A percentile compares a stretch with the other conserved stretches of the same genome.
Evolutionary conservation across 2,888 invertebrate genomes (phyloP).

Genomic region (Acleris laterana): DNA sequence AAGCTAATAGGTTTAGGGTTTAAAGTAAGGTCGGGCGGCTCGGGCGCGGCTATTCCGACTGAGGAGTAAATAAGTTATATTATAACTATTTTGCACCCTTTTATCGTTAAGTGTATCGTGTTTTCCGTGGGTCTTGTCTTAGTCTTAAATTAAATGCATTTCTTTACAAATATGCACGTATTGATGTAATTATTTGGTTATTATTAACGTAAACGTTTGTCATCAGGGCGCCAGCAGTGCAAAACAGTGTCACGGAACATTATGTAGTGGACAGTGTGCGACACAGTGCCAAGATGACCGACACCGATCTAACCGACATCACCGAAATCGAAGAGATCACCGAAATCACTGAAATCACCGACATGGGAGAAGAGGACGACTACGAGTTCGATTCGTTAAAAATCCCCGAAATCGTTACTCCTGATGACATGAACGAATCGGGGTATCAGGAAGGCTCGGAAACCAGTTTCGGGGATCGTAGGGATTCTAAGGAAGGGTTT

Average conservation of each 20-base stretch:
- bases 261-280: conserved; percentile 68
- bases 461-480: conserved; percentile 72
- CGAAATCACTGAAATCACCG: conserved; percentile 69
- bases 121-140: no score
- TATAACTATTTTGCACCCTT: no score
- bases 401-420: conserved; percentile 76
- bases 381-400: conserved; percentile 72
- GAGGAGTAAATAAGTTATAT: no score
- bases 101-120: no score
- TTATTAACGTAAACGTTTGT: conserved; percentile 50
- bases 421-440: conserved; percentile 78
- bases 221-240: conserved; percentile 68
- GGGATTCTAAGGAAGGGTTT: conserved; percentile 77
- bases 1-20: no score
- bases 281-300: conserved; percentile 29
- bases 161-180: no score
- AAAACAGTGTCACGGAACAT: conserved; percentile 60
- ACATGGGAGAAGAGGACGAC: conserved; percentile 70
- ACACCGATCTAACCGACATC: conserved; percentile 26
- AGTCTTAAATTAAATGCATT: no score
- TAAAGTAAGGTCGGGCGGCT: no score
- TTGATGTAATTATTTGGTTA: conserved; percentile 26
- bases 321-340: conserved; percentile 53
- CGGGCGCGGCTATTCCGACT: no score
- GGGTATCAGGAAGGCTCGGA: conserved; percentile 79